Evolutionary conservation across 1,140 invertebrate genomes (phyloP), one percentile per base, ranked within the genome.

Genomic region (Choristoneura fumiferana): DNA sequence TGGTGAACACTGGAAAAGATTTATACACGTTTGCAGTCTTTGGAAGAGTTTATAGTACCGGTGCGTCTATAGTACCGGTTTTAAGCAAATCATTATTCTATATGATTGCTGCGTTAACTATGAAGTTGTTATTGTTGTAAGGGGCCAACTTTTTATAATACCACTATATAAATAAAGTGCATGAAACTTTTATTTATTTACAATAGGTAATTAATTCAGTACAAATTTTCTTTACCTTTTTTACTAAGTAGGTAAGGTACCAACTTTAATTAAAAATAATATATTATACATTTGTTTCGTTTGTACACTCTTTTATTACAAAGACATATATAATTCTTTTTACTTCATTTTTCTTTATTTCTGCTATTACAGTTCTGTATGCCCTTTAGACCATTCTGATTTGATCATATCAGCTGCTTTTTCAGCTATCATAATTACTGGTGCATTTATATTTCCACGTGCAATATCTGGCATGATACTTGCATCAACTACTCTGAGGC

Each of bases 381-480:
- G 40, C 15, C 8, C 35, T 9, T 59, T 22, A 13, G 17, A 39
- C 72, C 72, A 72, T 12, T 91, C 90, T 66, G 91, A 81, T 67
- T 93, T 94, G 60, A 94, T 93, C 71, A 94, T 90, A 60, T 93
- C 92, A 0, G 92, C 84, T 0, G 78, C 92, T 56, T 92, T 93
- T 61, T 94, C 94, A 0, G 90, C 94, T 13, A 94, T 91, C 93
- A 94, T 94, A 4, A 94, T 90, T 0, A 89, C 90, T 0, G 94
- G 92, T 0, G 92, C 93, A 63, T 94, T 94, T 0, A 93, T 94
- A 71, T 95, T 94, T 0, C 93, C 94, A 0, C 90, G 91, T 1
- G 91, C 77, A 15, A 94, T 92, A 0, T 76, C 89, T 1, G 94
- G 94, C 93, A 95, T 95, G 1, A 95, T 91, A 40, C 93, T 94